Base-by-base conservation (phyloP, 2,888 invertebrate species). In the Mimachlamys varia region DNA sequence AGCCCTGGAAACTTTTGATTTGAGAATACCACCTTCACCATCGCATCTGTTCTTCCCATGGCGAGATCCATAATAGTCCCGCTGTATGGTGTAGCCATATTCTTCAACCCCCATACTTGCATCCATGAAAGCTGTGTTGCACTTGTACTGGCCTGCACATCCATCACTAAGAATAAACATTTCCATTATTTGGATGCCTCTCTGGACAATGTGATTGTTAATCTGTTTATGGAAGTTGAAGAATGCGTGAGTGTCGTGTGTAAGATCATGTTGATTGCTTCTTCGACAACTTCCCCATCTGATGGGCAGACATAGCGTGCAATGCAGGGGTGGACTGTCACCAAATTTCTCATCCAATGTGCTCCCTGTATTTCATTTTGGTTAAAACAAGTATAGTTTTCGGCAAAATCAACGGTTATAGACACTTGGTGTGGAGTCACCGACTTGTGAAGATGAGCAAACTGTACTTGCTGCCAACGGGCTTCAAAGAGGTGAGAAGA, bases 21-120 rank as follows among this genome's bases (percentile, higher is more conserved):
- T 90, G 22, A 90, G n/a, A 13, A 90, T 88, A 19, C 92, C 92
- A 38, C 90, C 91, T 88, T 92, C 92, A 0, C 92, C 91, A 89
- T 91, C 90, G 58, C 91, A 92, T 44, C 91, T 76, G 44, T 92
- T 92, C 44, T 92, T 92, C 27, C 92, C 91, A 90, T 91, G 91
- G 13, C 90, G 53, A 0, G 90, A 91, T 0, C 92, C 92, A 90
- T 92, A 92, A 87, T 88, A 92, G 22, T 7, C 37, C 38, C 92
- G 89, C 50, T 91, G 49, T 19, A 92, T 89, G 3, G 55, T 87
- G 87, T 89, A 44, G 38, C 88, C 88, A 44, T 89, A 88, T 37
- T 92, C 92, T 10, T 49, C 88, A 7, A 88, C 33, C 33, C 88
- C 87, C 50, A 87, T 89, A 58, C 89, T 89, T 13, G 88, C 90